Evolutionary conservation across 2,113 vertebrate species (phyloP).

Genomic region (Malurus elegans): DNA sequence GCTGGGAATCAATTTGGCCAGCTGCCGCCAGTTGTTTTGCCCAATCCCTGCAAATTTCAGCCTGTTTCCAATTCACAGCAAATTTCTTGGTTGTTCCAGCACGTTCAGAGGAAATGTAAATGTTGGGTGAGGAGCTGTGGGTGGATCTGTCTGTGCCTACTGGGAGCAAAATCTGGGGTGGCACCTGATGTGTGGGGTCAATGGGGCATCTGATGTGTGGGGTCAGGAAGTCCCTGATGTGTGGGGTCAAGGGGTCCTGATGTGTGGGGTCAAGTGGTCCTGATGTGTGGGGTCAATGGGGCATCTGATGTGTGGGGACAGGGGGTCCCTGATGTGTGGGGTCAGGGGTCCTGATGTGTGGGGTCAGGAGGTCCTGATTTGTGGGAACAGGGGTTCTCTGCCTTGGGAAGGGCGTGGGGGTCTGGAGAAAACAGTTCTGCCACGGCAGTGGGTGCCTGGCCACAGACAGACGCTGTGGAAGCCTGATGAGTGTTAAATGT

Average conservation of each 20-base stretch:
- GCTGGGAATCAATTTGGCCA: constrained; percentile 39
- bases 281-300: rapidly evolving
- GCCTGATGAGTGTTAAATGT: background rate
- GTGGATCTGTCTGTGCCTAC: background rate
- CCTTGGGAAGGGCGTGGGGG: rapidly evolving
- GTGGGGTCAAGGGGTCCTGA: rapidly evolving
- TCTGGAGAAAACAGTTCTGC: background rate
- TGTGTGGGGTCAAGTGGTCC: rapidly evolving
- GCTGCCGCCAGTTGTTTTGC: constrained; percentile 1
- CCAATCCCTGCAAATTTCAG: background rate
- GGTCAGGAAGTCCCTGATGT: background rate
- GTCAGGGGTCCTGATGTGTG: rapidly evolving
- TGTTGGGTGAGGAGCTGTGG: background rate
- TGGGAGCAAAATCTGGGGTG: rapidly evolving
- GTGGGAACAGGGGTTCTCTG: background rate
- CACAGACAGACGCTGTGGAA: background rate
- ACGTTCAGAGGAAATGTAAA: background rate
- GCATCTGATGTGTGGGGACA: background rate
- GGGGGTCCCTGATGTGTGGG: background rate
- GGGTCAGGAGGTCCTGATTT: background rate
- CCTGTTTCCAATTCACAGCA: background rate
- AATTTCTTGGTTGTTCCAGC: background rate
- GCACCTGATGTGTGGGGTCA: rapidly evolving
- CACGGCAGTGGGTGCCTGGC: rapidly evolving
- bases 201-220: rapidly evolving